Percentiles rank a stretch among this genome's conserved stretches.
phyloP scores from a whole-genome alignment of 2,113 vertebrate species.

The Mohoua ochrocephala region DNA sequence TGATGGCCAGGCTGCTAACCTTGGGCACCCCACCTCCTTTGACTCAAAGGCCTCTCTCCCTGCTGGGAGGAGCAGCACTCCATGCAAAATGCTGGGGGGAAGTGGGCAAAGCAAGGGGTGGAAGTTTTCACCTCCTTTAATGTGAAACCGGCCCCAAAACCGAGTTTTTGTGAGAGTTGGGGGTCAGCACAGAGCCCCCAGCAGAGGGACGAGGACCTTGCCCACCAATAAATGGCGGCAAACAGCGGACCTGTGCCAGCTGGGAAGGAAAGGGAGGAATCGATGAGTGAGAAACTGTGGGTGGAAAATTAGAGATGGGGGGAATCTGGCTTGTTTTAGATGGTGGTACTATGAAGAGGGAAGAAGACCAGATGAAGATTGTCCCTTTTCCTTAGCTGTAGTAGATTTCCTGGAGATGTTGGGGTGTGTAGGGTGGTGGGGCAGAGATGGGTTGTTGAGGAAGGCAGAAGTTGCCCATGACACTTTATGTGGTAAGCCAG shows the following conservation, averaged over 20 bases:
- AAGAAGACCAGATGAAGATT: not conserved
- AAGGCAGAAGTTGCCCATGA: not conserved
- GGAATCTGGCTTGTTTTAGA: not conserved
- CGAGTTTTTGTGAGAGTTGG: not conserved
- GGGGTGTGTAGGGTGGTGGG: not conserved
- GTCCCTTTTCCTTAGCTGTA: not conserved
- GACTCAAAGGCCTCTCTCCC: not conserved
- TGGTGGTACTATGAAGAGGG: not conserved
- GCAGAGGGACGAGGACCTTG: not conserved
- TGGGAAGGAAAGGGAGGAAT: not conserved
- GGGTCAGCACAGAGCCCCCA: not conserved
- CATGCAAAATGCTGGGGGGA: not conserved
- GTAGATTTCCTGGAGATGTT: not conserved
- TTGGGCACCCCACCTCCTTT: rapidly evolving
- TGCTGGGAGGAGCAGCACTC: not conserved
- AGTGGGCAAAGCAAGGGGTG: not conserved
- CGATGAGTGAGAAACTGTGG: not conserved
- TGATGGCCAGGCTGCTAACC: not conserved
- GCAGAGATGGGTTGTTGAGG: not conserved
- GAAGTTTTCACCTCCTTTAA: not conserved
- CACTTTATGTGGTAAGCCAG: not conserved
- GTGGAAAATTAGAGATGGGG: not conserved
- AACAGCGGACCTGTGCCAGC: not conserved
- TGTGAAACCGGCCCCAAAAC: rapidly evolving
- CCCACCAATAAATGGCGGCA: not conserved